phyloP scores from a whole-genome alignment of 2,113 vertebrate genomes.

The Nothobranchius furzeri region DNA sequence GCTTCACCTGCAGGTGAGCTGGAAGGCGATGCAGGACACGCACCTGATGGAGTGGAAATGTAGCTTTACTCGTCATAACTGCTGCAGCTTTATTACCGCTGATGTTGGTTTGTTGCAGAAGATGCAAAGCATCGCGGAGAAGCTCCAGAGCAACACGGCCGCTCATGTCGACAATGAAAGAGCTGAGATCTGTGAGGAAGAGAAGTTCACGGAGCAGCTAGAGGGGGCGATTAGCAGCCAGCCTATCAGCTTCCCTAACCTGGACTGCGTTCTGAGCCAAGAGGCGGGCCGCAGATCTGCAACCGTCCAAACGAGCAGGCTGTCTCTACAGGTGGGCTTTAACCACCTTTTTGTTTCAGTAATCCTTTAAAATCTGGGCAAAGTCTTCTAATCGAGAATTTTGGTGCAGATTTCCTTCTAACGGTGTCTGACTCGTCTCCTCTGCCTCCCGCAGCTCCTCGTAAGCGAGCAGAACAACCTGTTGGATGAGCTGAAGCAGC shows the following conservation, averaged over 20 bases:
- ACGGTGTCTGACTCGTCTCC: neutral
- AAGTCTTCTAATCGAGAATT: neutral
- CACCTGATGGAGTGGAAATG: too few species aligned
- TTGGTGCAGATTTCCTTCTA: neutral
- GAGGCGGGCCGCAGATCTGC: constrained; percentile 29
- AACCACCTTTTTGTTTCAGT: neutral
- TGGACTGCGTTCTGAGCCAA: constrained; percentile 45
- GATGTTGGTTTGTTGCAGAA: constrained; percentile 51
- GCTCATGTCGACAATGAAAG: constrained; percentile 16
- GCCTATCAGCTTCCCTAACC: neutral
- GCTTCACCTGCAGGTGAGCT: constrained; percentile 64
- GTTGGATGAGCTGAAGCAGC: constrained; percentile 35
- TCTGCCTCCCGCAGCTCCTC: constrained; percentile 34
- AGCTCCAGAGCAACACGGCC: constrained; percentile 33
- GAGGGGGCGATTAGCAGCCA: neutral
- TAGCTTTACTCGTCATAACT: too few species aligned
- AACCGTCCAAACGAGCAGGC: neutral
- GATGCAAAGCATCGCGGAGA: constrained; percentile 47
- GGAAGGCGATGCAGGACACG: too few species aligned
- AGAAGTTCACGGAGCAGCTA: constrained; percentile 30
- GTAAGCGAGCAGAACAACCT: neutral
- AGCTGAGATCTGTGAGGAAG: constrained; percentile 21
- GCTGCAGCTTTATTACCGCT: neutral
- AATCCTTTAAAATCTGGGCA: too few species aligned
- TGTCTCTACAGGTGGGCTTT: constrained; percentile 47